These are phyloP conservation scores for Schlechtendalia chinensis DNA, from an alignment of 1,140 invertebrate species.

Conservation along the genomic window DNA sequence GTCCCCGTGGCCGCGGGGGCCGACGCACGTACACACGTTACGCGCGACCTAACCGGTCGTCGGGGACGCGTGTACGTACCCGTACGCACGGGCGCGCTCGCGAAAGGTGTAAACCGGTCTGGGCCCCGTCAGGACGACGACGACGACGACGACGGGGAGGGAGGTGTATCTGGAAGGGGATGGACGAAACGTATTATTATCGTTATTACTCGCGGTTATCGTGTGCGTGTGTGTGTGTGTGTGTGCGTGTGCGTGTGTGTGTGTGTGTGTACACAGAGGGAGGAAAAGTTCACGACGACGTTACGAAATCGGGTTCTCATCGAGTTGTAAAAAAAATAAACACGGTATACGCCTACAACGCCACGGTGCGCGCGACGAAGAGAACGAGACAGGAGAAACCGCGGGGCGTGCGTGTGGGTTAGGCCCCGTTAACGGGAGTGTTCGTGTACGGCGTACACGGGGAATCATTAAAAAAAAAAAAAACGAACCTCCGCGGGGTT, in stretches of 20 bases:
- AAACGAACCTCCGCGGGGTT: too few species aligned
- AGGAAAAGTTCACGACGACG: conserved; percentile 16
- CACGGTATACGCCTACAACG: conserved; percentile 17
- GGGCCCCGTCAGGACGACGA: too few species aligned
- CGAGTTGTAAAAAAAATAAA: conserved; percentile 18
- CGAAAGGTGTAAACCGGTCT: too few species aligned
- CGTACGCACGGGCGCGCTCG: too few species aligned
- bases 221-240: background rate
- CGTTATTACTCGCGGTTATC: background rate
- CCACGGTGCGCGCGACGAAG: background rate
- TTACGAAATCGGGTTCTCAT: conserved; percentile 32
- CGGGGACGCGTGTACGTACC: background rate
- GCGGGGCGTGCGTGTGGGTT: background rate
- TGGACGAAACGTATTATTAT: conserved; percentile 18
- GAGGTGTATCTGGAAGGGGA: background rate
- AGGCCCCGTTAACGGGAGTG: too few species aligned
- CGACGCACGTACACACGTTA: too few species aligned
- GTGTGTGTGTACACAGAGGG: background rate
- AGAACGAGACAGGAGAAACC: background rate
- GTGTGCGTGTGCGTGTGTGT: background rate
- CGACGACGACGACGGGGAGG: background rate
- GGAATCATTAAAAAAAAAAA: too few species aligned
- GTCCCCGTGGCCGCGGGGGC: too few species aligned
- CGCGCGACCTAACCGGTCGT: too few species aligned
- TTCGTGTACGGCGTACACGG: too few species aligned